Evolutionary conservation across 1,140 invertebrate genomes (phyloP).

Genomic region (Ptiloglossa arizonensis): DNA sequence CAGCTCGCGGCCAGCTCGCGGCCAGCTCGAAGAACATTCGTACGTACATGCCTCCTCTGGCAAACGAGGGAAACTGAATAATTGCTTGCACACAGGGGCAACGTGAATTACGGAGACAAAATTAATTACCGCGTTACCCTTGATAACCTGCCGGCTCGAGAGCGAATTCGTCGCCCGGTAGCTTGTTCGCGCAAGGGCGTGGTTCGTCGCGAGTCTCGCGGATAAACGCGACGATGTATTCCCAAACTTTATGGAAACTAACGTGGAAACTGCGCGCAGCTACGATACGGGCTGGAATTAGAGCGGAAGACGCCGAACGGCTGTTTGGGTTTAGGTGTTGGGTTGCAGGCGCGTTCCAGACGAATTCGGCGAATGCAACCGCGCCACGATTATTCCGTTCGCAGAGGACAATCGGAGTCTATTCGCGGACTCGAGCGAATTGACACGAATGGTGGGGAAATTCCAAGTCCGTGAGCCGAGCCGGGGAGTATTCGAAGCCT

Average conservation of each 20-base stretch:
- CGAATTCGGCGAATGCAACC: no score
- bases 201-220: background rate
- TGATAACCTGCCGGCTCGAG: slow-evolving; percentile 9
- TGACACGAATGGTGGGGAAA: no score
- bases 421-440: no score
- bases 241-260: background rate
- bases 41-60: background rate
- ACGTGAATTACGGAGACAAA: slow-evolving; percentile 20
- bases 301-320: no score
- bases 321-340: no score
- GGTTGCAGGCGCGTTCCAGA: no score
- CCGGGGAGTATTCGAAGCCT: no score
- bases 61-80: background rate
- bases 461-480: no score
- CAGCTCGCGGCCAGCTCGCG: background rate
- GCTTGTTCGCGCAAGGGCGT: slow-evolving; percentile 6
- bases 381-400: no score
- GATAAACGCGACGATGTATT: background rate
- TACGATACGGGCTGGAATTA: no score
- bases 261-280: no score
- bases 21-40: background rate
- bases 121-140: slow-evolving; percentile 38
- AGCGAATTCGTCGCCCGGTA: background rate
- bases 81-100: slow-evolving; percentile 11
- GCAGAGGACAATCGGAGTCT: no score